phyloP scores from a whole-genome alignment of 2,888 invertebrate genomes.

The Drosophila neonasuta region DNA sequence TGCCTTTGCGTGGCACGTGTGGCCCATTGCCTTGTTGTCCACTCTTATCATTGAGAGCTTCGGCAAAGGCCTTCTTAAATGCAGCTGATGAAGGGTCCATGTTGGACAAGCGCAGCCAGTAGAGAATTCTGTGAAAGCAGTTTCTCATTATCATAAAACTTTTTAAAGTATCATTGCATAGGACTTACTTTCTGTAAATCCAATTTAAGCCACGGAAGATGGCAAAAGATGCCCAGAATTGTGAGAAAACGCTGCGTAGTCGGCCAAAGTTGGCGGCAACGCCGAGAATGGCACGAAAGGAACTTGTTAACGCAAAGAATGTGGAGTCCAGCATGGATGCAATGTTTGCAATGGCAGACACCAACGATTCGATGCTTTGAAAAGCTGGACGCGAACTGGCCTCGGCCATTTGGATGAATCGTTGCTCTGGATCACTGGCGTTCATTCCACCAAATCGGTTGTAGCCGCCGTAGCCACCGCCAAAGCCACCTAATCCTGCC shows the following conservation, averaged over 20 bases:
- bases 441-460: slow-evolving; percentile 77
- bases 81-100: slow-evolving; percentile 80
- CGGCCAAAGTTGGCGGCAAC: slow-evolving; percentile 97
- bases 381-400: slow-evolving; percentile 96
- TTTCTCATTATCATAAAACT: not conserved
- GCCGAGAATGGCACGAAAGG: slow-evolving; percentile 96
- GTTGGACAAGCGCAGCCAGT: slow-evolving; percentile 80
- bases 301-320: slow-evolving; percentile 96
- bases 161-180: not conserved
- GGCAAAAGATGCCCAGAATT: slow-evolving; percentile 94
- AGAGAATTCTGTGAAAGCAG: slow-evolving; percentile 73
- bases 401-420: slow-evolving; percentile 94
- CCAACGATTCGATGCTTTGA: slow-evolving; percentile 95
- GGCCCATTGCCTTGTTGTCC: slow-evolving; percentile 62
- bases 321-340: slow-evolving; percentile 99
- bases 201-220: slow-evolving; percentile 90
- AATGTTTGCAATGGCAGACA: slow-evolving; percentile 95
- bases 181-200: slow-evolving; percentile 86
- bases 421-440: slow-evolving; percentile 79
- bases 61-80: slow-evolving; percentile 83
- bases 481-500: slow-evolving; percentile 47
- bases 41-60: slow-evolving; percentile 78
- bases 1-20: slow-evolving; percentile 78
- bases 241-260: slow-evolving; percentile 90
- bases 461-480: slow-evolving; percentile 62